phyloP scores from a whole-genome alignment of 2,113 vertebrate species.

The Hippocampus mohnikei region DNA sequence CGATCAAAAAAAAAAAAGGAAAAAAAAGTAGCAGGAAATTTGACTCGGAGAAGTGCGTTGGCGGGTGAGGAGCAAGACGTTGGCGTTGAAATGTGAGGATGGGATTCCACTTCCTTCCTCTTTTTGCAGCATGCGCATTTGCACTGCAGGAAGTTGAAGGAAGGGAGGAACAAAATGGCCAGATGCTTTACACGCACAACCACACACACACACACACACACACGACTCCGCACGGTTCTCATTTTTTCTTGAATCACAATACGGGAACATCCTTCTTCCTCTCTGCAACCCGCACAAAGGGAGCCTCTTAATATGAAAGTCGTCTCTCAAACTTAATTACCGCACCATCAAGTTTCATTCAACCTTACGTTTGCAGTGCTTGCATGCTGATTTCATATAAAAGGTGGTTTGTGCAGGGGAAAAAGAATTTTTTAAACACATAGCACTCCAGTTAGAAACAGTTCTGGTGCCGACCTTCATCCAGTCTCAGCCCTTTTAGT shows the following conservation, averaged over 20 bases:
- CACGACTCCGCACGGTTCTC: constrained; percentile 18
- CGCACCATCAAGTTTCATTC: background rate
- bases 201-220: constrained; percentile 6
- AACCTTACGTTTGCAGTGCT: background rate
- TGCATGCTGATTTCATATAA: background rate
- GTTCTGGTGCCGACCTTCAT: background rate
- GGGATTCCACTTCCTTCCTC: constrained; percentile 48
- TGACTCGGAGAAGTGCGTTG: constrained; percentile 15
- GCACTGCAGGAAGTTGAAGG: constrained; percentile 36
- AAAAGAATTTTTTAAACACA: background rate
- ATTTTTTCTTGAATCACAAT: constrained; percentile 16
- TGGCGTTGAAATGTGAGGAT: constrained; percentile 34
- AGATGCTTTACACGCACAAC: constrained; percentile 26
- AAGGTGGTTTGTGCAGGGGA: background rate
- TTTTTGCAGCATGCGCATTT: constrained; percentile 27
- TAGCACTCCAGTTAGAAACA: background rate
- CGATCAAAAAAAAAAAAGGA: constrained; percentile 4
- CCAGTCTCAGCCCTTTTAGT: background rate
- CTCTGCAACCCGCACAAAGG: constrained; percentile 29
- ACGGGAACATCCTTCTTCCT: constrained; percentile 38
- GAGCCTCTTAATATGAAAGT: constrained; percentile 2
- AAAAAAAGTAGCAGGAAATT: background rate
- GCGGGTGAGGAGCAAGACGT: constrained; percentile 5
- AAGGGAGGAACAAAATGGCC: constrained; percentile 40
- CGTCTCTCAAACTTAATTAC: background rate